A percentile compares a stretch with the other conserved stretches of the same genome.
Conservation (phyloP, 2,113 vertebrate genomes). For the Chascanopsetta lugubris region DNA sequence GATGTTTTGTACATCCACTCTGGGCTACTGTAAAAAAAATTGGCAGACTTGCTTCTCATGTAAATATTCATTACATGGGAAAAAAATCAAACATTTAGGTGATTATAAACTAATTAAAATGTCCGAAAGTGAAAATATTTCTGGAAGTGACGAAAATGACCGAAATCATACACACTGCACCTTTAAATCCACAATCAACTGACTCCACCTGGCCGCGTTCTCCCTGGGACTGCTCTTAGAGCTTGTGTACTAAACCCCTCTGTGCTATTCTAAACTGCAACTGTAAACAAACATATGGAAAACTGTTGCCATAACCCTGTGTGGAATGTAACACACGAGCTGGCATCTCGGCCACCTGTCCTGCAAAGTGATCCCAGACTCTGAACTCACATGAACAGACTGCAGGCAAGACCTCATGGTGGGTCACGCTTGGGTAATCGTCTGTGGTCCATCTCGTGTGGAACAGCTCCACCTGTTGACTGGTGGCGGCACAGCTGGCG, state of each 20-base stretch:
- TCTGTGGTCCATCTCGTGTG: slow-evolving; percentile 46
- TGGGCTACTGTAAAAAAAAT: no score
- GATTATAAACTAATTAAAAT: no score
- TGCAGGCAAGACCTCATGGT: slow-evolving; percentile 48
- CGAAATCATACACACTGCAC: no score
- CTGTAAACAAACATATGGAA: slow-evolving; percentile 59
- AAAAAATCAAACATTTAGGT: no score
- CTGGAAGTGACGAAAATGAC: no score
- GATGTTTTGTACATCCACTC: no score
- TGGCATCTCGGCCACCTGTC: slow-evolving; percentile 48
- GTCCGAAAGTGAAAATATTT: no score
- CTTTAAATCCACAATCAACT: slow-evolving; percentile 44
- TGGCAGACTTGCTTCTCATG: no score
- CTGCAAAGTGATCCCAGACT: slow-evolving; percentile 48
- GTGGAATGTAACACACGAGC: slow-evolving; percentile 38
- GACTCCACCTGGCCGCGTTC: slow-evolving; percentile 30
- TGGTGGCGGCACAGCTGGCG: slow-evolving; percentile 14
- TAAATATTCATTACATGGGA: no score
- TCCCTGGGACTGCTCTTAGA: slow-evolving; percentile 22
- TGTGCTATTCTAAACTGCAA: slow-evolving; percentile 46
- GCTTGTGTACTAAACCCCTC: slow-evolving; percentile 31
- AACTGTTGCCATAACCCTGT: slow-evolving; percentile 25
- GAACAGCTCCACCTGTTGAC: slow-evolving; percentile 73
- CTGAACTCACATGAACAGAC: slow-evolving; percentile 50
- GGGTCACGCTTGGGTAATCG: slow-evolving; percentile 29